Evolutionary conservation across 2,888 invertebrate genomes (phyloP), one percentile per base, ranked within the genome.

Genomic region (Aphidoletes aphidimyza): DNA sequence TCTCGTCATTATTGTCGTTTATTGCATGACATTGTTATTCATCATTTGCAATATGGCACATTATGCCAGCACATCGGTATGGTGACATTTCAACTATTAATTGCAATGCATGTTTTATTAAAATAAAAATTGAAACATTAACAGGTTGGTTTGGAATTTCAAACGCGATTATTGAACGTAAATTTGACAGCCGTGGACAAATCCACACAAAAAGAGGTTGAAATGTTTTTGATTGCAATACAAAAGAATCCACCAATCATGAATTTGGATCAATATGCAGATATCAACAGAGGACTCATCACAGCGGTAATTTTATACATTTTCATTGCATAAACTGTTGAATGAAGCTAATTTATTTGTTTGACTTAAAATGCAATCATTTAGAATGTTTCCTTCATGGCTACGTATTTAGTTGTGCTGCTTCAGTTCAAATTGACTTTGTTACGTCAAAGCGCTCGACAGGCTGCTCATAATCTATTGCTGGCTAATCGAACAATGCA

Each of bases 1-100:
- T 0, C 89, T 94, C 36, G 93, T 94, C 86, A 92, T 94, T 83
- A 94, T 94, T 84, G 92, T 94, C 1, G 92, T 93, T 83, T 94
- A 94, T 87, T 94, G 93, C 88, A 93, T 94, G 93, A 92, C 93
- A 1, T 89, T 94, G 83, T 90, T 94, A 42, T 94, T 91, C 87
- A 93, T 94, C 85, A 94, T 94, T 86, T 94, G 94, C 88, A 94
- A 94, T 87, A 94, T 94, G 87, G 94, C 94, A 6, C 93, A 94
- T 88, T 93, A 93, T 87, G 92, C 94, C 85, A 92, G 93, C 0
- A 90, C 91, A 83, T 93, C 93, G 90, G 93, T 93, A 19, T 26
- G 26, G n/a, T n/a, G n/a, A n/a, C 30, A n/a, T 39, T 39, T 1
- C 36, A 36, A 59, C 14, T 22, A 59, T 1, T 59, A 49, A 9